A percentile compares a stretch with the other conserved stretches of the same genome.
phyloP scores from a whole-genome alignment of 2,888 invertebrate species.

The Dysmachus trigonus region DNA sequence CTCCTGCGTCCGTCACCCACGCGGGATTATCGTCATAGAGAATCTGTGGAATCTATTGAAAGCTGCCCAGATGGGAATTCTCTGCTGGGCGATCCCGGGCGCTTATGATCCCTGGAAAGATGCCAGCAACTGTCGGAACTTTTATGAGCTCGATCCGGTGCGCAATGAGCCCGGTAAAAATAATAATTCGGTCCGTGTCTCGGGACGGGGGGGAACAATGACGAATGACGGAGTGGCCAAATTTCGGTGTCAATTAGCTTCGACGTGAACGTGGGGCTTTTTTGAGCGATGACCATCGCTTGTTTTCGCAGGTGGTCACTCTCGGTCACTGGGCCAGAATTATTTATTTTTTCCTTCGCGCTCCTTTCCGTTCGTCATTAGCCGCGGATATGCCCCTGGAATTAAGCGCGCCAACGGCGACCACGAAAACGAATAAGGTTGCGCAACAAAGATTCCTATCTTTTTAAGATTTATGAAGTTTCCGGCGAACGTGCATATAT shows the following conservation, averaged over 20 bases:
- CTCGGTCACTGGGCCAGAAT: not conserved
- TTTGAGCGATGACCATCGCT: constrained; percentile 15
- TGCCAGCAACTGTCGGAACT: constrained; percentile 22
- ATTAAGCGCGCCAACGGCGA: not conserved
- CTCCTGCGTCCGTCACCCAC: not conserved
- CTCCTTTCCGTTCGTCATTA: not conserved
- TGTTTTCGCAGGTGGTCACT: constrained; percentile 18
- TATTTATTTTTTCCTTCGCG: not conserved
- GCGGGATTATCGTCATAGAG: not conserved
- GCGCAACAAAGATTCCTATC: not conserved
- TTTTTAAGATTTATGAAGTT: not conserved
- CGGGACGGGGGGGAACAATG: not conserved
- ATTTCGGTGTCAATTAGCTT: constrained; percentile 27
- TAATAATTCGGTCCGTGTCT: not conserved
- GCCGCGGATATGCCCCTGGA: not conserved
- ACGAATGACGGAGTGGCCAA: constrained; percentile 8
- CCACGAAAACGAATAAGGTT: not conserved
- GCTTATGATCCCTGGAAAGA: not conserved
- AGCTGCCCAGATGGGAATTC: not conserved
- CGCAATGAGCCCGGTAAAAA: not conserved
- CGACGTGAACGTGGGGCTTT: not conserved
- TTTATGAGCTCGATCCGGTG: constrained; percentile 5
- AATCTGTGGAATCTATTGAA: not conserved
- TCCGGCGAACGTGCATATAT: not conserved
- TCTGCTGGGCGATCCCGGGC: not conserved